Base-by-base conservation (phyloP, 2,888 invertebrate species). In the Camponotus fellah region DNA sequence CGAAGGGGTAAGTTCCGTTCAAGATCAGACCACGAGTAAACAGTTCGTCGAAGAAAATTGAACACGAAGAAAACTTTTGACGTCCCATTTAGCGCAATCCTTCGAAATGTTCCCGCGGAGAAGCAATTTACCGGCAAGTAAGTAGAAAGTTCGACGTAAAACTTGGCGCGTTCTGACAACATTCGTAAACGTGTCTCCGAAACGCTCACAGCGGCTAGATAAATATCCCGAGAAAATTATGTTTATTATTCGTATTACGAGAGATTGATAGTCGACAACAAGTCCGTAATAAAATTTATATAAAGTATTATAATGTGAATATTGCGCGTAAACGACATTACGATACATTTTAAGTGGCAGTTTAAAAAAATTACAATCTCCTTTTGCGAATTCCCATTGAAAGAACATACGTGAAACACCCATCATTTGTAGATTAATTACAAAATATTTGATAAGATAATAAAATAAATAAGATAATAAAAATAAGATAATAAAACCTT, bases 401-500 rank as follows among this genome's bases (percentile, higher is more conserved):
- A 34, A 8, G 58, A 68, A 53, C n/a, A 34, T 14, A 53, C 2
- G 37, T 46, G 17, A 34, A 53, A 53, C 21, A 3, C 2, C 37
- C 5, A 40, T 56, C 5, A 40, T 56, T n/a, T 40, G 37, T 37
- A n/a, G 21, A 77, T 64, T 85, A 82, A 89, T 90, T 87, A 90
- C 85, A 86, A 69, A 76, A 81, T 83, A 75, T 85, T 89, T 82
- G 72, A 79, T 83, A 80, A 83, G 80, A 82, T 58, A 26, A 26
- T 26, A 26, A 26, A 43, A 60, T n/a, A 26, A 26, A 79, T 83
- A 80, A 83, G 80, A 82, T 58, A 26, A 26, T 26, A 26, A 26
- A 26, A 26, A 79, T 83, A 80, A 83, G 80, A 82, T 58, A 60
- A 34, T 49, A 71, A 65, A 43, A 60, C 64, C 53, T 66, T 2